phyloP scores from a whole-genome alignment of 2,797 vertebrate genomes.

The Scyliorhinus canicula region DNA sequence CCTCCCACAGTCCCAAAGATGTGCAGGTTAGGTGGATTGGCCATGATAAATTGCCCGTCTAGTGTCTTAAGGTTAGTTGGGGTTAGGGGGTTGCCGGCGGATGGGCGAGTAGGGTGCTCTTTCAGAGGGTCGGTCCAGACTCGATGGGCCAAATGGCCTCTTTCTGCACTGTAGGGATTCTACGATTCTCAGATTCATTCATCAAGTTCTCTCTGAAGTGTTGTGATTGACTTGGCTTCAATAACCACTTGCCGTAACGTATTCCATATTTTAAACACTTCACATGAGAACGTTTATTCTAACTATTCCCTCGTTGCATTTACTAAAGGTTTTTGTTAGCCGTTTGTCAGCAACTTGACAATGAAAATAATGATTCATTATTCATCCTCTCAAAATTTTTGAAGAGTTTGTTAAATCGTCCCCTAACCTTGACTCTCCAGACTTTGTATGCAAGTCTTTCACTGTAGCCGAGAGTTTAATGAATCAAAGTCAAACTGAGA shows the following conservation, averaged over 20 bases:
- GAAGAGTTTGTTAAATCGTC: background rate
- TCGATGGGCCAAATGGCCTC: no score
- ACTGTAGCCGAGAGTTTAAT: background rate
- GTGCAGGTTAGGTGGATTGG: no score
- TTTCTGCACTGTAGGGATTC: no score
- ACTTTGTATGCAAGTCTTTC: background rate
- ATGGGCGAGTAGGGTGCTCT: no score
- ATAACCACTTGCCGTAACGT: background rate
- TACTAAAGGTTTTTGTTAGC: background rate
- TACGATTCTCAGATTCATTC: no score
- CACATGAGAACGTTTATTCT: background rate
- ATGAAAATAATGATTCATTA: background rate
- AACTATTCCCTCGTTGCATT: background rate
- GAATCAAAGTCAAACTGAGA: background rate
- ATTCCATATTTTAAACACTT: background rate
- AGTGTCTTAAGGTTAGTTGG: no score
- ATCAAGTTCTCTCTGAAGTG: background rate
- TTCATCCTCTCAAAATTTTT: background rate
- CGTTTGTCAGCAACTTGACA: background rate
- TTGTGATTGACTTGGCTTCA: background rate
- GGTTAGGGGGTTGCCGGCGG: no score
- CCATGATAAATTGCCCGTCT: no score
- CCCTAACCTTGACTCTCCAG: background rate
- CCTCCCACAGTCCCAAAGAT: no score
- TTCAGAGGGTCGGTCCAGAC: no score